These are phyloP conservation scores for Lepidonotus clava DNA, from an alignment of 2,888 invertebrate species.

Conservation along the genomic window DNA sequence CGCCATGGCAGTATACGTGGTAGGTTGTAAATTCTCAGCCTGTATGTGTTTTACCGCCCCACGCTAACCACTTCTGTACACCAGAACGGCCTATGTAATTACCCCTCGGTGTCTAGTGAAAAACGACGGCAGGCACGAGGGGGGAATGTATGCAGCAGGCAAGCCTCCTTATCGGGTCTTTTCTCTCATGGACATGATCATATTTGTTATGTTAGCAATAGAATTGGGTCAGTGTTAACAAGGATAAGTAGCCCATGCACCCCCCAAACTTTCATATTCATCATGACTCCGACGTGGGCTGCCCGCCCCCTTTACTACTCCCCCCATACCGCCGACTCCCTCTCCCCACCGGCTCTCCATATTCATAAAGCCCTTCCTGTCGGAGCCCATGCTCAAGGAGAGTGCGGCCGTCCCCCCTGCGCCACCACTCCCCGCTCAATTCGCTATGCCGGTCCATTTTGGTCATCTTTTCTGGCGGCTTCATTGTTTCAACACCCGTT, in stretches of 20 bases:
- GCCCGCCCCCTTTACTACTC: background rate
- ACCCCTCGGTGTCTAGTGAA: no score
- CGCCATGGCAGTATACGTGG: no score
- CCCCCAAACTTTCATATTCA: constrained; percentile 9
- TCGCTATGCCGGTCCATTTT: background rate
- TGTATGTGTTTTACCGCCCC: no score
- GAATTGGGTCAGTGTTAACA: constrained; percentile 4
- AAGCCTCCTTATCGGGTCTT: background rate
- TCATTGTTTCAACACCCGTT: constrained; percentile 37
- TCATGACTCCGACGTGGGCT: background rate
- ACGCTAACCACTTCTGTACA: no score
- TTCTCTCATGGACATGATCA: background rate
- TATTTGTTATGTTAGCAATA: constrained; percentile 18
- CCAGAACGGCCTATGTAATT: no score
- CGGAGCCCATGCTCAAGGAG: no score
- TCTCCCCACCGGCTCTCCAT: background rate
- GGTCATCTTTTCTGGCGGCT: background rate
- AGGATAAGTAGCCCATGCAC: no score
- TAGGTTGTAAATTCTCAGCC: no score
- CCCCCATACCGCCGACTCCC: background rate
- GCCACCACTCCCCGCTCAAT: background rate
- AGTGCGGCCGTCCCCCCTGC: no score
- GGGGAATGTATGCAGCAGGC: background rate
- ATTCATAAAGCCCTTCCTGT: constrained; percentile 30
- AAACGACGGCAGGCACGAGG: no score